Evolutionary conservation across 2,797 vertebrate genomes (phyloP).

Genomic region (Oceanodroma leucorhoa): DNA sequence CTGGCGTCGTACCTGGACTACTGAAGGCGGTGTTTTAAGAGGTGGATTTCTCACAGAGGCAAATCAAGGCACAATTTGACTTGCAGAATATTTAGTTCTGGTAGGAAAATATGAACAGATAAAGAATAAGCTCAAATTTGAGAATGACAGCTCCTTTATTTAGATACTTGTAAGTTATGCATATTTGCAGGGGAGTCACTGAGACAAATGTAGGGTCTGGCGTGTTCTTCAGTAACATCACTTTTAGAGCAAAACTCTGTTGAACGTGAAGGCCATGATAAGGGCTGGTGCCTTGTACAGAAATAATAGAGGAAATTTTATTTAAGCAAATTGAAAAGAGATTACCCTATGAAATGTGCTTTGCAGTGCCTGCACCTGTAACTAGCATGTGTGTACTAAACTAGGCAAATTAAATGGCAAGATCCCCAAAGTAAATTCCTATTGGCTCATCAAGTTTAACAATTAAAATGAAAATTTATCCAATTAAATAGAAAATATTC

Average conservation of each 20-base stretch:
- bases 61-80: neutral
- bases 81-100: neutral
- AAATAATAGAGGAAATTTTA: neutral
- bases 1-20: neutral
- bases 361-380: neutral
- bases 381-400: neutral
- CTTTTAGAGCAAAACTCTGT: neutral
- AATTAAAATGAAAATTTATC: neutral
- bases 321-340: neutral
- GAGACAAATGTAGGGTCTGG: neutral
- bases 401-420: neutral
- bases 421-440: neutral
- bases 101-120: neutral
- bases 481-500: slow-evolving; percentile 13
- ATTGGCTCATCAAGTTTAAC: neutral
- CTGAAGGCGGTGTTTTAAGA: neutral
- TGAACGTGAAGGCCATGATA: neutral
- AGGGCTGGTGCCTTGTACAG: neutral
- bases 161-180: neutral
- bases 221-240: neutral
- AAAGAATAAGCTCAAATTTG: neutral
- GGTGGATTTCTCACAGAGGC: neutral
- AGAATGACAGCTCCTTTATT: neutral
- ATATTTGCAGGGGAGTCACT: neutral
- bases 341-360: neutral